phyloP scores from a whole-genome alignment of 1,140 invertebrate species.

The Philaenus spumarius region DNA sequence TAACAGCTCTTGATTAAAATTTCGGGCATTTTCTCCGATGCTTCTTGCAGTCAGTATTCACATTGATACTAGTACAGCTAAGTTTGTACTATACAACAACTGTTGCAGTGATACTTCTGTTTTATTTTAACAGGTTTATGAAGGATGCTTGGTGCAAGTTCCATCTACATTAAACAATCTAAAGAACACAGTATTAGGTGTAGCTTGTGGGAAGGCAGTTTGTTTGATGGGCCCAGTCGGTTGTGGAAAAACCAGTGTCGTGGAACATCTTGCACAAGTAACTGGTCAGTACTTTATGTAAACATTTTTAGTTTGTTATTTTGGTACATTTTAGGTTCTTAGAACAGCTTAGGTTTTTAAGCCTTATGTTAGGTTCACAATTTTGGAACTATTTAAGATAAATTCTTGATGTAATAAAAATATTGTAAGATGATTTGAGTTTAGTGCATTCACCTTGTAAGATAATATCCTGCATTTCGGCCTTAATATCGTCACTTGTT shows the following conservation, averaged over 20 bases:
- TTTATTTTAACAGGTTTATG: conserved; percentile 33
- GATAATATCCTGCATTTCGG: too few relatives aligned
- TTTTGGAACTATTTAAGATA: too few relatives aligned
- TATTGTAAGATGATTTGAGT: too few relatives aligned
- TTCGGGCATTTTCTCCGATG: not conserved
- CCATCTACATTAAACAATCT: conserved; percentile 63
- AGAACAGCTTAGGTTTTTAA: too few relatives aligned
- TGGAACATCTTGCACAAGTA: conserved; percentile 77
- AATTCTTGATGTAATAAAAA: too few relatives aligned
- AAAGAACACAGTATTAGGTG: conserved; percentile 62
- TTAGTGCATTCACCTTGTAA: too few relatives aligned
- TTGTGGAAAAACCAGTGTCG: conserved; percentile 87
- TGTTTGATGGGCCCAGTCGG: conserved; percentile 88
- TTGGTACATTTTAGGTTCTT: too few relatives aligned
- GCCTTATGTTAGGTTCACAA: too few relatives aligned
- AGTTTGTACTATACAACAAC: not conserved
- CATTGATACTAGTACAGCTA: conserved; percentile 11
- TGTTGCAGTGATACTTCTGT: conserved; percentile 31
- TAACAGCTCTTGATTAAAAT: not conserved
- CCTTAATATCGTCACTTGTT: too few relatives aligned
- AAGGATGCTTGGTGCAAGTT: conserved; percentile 47
- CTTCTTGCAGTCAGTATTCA: too few relatives aligned
- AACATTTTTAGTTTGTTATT: too few relatives aligned
- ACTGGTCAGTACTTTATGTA: conserved; percentile 52
- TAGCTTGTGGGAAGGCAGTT: conserved; percentile 66